Evolutionary conservation across 2,113 vertebrate genomes (phyloP), one percentile per base, ranked within the genome.

Genomic region (Cyprinodon variegatus): DNA sequence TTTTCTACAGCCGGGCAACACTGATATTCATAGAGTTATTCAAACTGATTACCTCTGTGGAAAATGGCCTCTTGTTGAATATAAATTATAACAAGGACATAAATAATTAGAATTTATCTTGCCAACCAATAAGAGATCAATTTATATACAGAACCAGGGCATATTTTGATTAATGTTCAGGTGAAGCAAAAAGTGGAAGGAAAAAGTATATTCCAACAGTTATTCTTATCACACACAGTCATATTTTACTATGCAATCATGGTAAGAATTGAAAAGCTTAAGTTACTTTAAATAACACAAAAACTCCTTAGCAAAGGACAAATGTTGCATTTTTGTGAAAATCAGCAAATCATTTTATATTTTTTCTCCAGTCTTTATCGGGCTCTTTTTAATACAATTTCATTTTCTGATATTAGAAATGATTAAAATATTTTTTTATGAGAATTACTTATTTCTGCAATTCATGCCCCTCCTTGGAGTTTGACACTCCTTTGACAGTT

Each of bases 21-120:
- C 50, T 70, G 72, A 89, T 86, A 91, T 82, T 82, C 65, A 90
- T 89, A 81, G 79, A 74, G 70, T 88, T 83, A 86, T 79, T 86
- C 69, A 80, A 82, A 90, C 72, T 65, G 57, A 85, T 85, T 92
- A 88, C 84, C 89, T 89, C 77, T 38, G 48, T 36, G 22, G 76
- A 50, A 8, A 89, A 86, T 78, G 62, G 40, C 81, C 83, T 80
- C 69, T 76, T 69, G 70, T 81, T 84, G 77, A 84, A 78, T 80
- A 78, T 77, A 22, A 73, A 37, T 76, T 71, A 80, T 79, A 72
- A 86, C 2, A 57, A 77, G 53, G 64, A 75, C 70, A 81, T 83
- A 83, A 83, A 88, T 82, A 86, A 89, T 84, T 82, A 74, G 72
- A 84, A 88, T 88, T 38, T 72, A 86, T 83, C 72, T 79, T 13